These are phyloP conservation scores for Lepidurus arcticus DNA, from an alignment of 1,140 invertebrate species.

Conservation along the genomic window DNA sequence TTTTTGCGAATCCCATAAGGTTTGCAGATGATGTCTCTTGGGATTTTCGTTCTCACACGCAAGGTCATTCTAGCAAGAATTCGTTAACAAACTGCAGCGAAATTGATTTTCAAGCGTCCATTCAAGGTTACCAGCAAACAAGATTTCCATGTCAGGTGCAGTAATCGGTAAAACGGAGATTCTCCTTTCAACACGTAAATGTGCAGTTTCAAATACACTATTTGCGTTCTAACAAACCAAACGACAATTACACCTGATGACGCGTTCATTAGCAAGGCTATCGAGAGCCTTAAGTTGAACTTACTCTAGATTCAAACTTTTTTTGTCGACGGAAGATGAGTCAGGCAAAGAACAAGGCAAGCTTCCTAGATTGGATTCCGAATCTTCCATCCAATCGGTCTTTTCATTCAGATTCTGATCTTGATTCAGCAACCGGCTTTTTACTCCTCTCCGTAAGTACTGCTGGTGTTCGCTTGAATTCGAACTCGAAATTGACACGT, in stretches of 20 bases:
- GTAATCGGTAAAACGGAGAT: background rate
- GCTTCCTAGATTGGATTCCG: background rate
- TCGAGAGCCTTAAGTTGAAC: too few relatives aligned
- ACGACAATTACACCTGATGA: background rate
- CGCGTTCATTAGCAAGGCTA: too few relatives aligned
- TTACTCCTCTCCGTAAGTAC: background rate
- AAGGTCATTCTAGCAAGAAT: background rate
- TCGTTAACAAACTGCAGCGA: background rate
- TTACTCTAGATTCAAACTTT: background rate
- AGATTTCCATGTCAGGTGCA: background rate
- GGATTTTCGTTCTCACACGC: background rate
- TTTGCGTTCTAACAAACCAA: background rate
- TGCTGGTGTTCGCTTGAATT: background rate
- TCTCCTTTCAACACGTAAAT: background rate
- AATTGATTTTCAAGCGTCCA: background rate
- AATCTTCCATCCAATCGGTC: background rate
- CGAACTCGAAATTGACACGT: background rate
- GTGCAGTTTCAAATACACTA: background rate
- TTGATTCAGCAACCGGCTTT: background rate
- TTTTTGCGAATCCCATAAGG: background rate
- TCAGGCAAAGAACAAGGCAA: slow-evolving; percentile 1
- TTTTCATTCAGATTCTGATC: background rate
- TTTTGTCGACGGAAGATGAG: background rate
- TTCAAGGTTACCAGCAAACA: slow-evolving; percentile 15
- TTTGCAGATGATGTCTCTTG: background rate